Conservation (phyloP, 2,888 invertebrate species). For the Idaea aversata region DNA sequence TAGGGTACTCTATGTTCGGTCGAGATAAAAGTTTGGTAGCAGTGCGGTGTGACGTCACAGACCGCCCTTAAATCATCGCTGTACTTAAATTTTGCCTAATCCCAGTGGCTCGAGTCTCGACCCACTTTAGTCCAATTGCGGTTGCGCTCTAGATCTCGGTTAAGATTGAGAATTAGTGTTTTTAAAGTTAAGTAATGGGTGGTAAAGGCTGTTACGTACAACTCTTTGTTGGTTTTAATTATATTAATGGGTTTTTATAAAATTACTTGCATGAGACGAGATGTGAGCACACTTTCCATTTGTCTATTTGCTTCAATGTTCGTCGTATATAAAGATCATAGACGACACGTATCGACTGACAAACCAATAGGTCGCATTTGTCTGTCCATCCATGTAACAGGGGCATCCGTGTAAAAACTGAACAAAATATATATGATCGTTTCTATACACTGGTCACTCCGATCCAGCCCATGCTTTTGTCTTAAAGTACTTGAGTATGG, state of each 20-base stretch:
- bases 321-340: too few relatives aligned
- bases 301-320: not conserved
- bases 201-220: slow-evolving; percentile 18
- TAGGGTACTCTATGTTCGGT: slow-evolving; percentile 53
- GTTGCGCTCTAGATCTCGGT: slow-evolving; percentile 49
- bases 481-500: too few relatives aligned
- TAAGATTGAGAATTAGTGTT: slow-evolving; percentile 44
- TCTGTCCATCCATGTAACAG: too few relatives aligned
- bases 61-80: slow-evolving; percentile 32
- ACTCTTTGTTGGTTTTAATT: slow-evolving; percentile 12
- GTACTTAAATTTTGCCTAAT: slow-evolving; percentile 60
- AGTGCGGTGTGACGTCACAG: slow-evolving; percentile 37
- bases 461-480: too few relatives aligned
- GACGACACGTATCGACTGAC: too few relatives aligned
- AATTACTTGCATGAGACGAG: slow-evolving; percentile 16
- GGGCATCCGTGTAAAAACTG: too few relatives aligned
- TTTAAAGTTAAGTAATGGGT: slow-evolving; percentile 23
- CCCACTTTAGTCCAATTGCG: slow-evolving; percentile 50
- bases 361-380: too few relatives aligned
- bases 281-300: slow-evolving; percentile 6
- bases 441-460: too few relatives aligned
- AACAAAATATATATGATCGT: too few relatives aligned
- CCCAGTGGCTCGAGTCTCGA: slow-evolving; percentile 39
- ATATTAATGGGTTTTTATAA: not conserved
- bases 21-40: slow-evolving; percentile 63